A percentile compares a stretch with the other conserved stretches of the same genome.
Evolutionary conservation across 1,140 invertebrate species (phyloP).

Genomic region (Sitobion miscanthi): DNA sequence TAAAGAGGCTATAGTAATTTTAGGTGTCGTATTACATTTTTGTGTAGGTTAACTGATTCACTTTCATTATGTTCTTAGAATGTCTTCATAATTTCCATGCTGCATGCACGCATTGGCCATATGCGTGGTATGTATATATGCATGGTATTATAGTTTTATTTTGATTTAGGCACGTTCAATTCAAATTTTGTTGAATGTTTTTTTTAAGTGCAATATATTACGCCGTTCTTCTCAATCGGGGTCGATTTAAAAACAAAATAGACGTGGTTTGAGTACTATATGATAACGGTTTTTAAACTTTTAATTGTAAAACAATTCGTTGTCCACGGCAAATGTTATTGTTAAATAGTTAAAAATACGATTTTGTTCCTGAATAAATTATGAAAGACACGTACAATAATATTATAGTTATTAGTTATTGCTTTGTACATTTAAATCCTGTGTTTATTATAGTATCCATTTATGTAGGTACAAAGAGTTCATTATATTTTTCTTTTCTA

Average conservation of each 20-base stretch:
- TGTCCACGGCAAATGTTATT: background rate
- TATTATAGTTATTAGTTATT: background rate
- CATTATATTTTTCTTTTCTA: background rate
- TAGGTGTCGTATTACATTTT: background rate
- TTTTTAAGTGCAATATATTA: background rate
- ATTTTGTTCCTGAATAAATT: background rate
- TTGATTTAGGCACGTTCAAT: conserved; percentile 32
- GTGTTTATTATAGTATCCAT: background rate
- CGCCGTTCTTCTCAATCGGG: background rate
- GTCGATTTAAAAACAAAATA: background rate
- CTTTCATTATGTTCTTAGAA: background rate
- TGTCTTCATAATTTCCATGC: background rate
- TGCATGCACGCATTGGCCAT: background rate
- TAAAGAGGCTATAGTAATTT: conserved; percentile 2
- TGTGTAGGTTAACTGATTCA: background rate
- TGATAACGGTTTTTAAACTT: background rate
- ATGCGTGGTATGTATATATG: background rate
- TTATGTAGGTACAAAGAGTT: background rate
- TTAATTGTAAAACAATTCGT: background rate
- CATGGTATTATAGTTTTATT: background rate
- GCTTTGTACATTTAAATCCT: background rate
- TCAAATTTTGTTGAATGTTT: conserved; percentile 1
- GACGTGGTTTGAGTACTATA: background rate
- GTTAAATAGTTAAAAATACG: background rate
- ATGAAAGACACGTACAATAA: background rate